These are phyloP conservation scores for Apistogramma diplotaenia DNA, from an alignment of 2,113 vertebrate genomes.

Conservation along the genomic window DNA sequence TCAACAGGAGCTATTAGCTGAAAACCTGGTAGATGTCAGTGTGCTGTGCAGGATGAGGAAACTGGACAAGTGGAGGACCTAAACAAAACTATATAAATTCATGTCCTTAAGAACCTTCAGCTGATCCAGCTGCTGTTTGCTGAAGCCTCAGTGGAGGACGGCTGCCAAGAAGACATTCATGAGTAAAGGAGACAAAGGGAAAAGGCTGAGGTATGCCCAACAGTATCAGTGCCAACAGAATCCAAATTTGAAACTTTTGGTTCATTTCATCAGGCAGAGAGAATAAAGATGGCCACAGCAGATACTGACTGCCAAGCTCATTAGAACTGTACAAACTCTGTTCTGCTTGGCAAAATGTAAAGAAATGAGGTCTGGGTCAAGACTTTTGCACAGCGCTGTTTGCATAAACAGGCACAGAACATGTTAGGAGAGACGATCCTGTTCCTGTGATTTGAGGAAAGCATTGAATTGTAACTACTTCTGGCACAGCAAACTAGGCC, in stretches of 20 bases:
- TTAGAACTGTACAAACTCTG: background rate
- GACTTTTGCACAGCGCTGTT: background rate
- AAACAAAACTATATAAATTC: background rate
- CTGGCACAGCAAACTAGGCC: background rate
- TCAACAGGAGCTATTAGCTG: background rate
- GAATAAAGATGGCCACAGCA: background rate
- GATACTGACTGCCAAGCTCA: background rate
- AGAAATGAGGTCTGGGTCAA: too few species aligned
- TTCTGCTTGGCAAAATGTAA: background rate
- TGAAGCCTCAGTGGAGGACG: background rate
- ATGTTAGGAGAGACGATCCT: background rate
- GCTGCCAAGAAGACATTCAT: background rate
- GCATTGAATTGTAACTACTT: background rate
- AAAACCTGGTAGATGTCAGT: background rate
- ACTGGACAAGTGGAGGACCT: background rate
- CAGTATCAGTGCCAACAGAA: background rate
- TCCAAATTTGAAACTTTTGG: background rate
- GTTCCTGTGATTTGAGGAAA: too few species aligned
- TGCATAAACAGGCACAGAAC: rapidly evolving
- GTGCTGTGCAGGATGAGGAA: background rate
- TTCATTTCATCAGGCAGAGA: background rate
- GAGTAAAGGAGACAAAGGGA: background rate
- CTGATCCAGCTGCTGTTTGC: background rate
- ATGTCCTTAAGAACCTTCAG: background rate
- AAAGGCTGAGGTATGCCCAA: background rate